These are phyloP conservation scores for Solenodon paradoxus DNA, from an alignment of 2,113 vertebrate species.

Conservation along the genomic window DNA sequence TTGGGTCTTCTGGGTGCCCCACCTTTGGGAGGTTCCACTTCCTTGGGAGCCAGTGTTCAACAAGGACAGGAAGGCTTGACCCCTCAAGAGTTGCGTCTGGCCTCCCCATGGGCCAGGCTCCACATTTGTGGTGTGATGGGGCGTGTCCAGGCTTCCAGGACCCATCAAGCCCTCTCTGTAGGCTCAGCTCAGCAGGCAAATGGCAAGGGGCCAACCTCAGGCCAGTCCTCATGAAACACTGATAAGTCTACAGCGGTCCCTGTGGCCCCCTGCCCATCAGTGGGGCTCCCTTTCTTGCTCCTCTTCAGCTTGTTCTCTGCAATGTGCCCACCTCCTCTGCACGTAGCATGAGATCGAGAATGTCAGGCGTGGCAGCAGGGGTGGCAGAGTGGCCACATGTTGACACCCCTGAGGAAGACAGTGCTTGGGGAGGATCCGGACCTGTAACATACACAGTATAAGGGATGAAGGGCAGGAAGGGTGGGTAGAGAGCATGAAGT, in stretches of 20 bases:
- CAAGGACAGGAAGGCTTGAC: background rate
- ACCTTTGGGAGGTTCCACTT: background rate
- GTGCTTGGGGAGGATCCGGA: background rate
- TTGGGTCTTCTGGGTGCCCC: background rate
- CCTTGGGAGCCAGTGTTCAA: background rate
- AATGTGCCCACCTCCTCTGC: background rate
- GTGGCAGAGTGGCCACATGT: background rate
- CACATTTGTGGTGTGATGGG: background rate
- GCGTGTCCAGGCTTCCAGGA: background rate
- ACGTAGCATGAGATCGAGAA: background rate
- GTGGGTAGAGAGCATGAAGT: background rate
- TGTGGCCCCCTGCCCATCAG: accelerated
- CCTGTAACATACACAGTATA: background rate
- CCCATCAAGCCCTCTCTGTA: background rate
- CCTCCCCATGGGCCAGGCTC: background rate
- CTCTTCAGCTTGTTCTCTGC: background rate
- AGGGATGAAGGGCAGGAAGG: background rate
- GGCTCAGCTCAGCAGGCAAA: background rate
- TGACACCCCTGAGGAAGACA: background rate
- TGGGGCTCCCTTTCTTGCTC: background rate
- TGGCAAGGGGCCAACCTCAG: background rate
- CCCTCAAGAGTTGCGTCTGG: background rate
- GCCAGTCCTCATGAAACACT: background rate
- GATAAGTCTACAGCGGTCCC: background rate
- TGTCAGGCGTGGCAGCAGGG: background rate